phyloP scores from a whole-genome alignment of 2,797 vertebrate genomes.

The Silurus lanzhouensis region DNA sequence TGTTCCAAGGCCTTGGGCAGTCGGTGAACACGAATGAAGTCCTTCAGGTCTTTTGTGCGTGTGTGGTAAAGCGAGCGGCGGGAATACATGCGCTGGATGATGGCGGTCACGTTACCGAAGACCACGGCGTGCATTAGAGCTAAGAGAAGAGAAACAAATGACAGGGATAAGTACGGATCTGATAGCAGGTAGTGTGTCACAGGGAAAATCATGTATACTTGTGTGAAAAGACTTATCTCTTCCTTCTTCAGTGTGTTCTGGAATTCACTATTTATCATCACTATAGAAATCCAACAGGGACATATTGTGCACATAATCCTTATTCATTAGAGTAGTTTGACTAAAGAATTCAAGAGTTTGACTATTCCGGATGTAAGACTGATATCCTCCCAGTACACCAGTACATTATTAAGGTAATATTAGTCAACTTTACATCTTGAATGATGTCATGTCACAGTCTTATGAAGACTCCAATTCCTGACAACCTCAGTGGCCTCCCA shows the following conservation, averaged over 20 bases:
- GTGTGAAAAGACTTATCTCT: background rate
- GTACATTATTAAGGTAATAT: no score
- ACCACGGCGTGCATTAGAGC: conserved; percentile 97
- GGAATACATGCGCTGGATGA: conserved; percentile 98
- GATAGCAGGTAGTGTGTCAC: background rate
- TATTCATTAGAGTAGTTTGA: background rate
- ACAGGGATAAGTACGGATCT: background rate
- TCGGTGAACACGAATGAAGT: conserved; percentile 95
- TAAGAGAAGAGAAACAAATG: conserved; percentile 53
- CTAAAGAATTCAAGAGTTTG: background rate
- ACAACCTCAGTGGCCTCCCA: no score
- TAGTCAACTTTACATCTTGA: no score
- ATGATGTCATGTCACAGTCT: no score
- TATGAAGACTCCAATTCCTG: no score
- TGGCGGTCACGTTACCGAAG: conserved; percentile 97
- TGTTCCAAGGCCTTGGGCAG: conserved; percentile 94
- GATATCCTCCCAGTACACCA: background rate
- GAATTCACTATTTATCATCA: background rate
- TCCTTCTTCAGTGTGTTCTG: background rate
- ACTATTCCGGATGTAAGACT: background rate
- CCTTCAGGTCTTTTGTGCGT: conserved; percentile 96
- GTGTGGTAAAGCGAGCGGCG: conserved; percentile 98
- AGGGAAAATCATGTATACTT: background rate
- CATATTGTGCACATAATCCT: background rate
- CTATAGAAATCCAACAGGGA: background rate